Evolutionary conservation across 2,888 invertebrate genomes (phyloP).

Genomic region (Strigamia maritima): DNA sequence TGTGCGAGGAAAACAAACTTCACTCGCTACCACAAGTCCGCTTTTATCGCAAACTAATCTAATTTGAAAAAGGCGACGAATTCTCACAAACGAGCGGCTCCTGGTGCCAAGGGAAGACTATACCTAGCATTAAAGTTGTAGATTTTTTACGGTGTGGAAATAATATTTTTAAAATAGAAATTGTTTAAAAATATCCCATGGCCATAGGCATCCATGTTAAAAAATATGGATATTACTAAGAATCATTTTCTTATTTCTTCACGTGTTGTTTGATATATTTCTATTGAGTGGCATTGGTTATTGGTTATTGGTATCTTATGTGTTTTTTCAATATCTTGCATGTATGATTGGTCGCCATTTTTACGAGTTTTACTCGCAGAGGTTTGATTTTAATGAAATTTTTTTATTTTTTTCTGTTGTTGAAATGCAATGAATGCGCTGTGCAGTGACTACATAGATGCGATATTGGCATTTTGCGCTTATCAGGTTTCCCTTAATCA

Average conservation of each 20-base stretch:
- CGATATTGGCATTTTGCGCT: no score
- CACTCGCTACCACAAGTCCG: neutral
- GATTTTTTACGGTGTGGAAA: neutral
- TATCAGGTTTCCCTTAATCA: no score
- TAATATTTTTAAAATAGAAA: no score
- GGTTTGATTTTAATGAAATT: neutral
- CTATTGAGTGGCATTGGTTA: neutral
- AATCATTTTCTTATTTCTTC: no score
- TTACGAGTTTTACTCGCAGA: neutral
- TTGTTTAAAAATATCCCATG: no score
- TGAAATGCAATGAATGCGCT: no score
- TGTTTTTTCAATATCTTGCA: neutral
- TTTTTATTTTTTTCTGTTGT: neutral
- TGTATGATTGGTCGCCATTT: neutral
- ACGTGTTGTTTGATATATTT: no score
- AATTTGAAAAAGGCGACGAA: slow-evolving; percentile 21
- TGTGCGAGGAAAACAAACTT: slow-evolving; percentile 17
- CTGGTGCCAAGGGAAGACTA: neutral
- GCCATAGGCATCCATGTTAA: no score
- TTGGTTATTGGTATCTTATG: neutral
- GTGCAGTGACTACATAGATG: neutral
- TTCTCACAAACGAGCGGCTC: slow-evolving; percentile 3
- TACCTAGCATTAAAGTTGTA: neutral
- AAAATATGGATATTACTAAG: no score
- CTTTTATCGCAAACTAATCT: slow-evolving; percentile 28